Conservation (phyloP, 2,797 vertebrate genomes). For the Linurgus olivaceus region DNA sequence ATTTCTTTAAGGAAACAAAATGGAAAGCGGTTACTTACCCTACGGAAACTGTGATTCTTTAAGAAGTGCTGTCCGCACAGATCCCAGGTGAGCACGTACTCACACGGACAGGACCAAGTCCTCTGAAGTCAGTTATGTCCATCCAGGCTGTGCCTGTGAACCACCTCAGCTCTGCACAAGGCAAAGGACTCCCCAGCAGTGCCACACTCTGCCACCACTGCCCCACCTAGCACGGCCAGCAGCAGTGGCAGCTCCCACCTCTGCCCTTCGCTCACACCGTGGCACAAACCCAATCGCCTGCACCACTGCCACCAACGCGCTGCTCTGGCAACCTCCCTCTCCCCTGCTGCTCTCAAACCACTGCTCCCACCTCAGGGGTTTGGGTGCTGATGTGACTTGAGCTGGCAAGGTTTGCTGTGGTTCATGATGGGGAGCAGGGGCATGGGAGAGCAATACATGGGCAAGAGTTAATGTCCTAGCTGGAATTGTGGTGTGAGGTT, state of each 20-base stretch:
- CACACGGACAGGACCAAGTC: constrained; percentile 10
- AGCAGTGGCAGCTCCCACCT: background rate
- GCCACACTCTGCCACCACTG: accelerated
- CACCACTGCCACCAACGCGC: accelerated
- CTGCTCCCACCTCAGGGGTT: background rate
- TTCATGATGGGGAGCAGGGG: background rate
- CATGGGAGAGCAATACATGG: accelerated
- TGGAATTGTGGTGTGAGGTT: accelerated
- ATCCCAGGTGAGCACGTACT: constrained; percentile 34
- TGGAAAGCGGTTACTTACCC: constrained; percentile 33
- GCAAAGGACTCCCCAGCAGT: background rate
- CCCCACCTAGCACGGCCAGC: accelerated
- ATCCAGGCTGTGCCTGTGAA: constrained; percentile 31
- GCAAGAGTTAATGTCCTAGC: background rate
- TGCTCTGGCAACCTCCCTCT: background rate
- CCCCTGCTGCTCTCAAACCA: background rate
- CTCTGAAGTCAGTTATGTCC: constrained; percentile 26
- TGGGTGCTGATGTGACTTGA: background rate
- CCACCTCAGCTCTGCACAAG: background rate
- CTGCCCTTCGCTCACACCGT: accelerated
- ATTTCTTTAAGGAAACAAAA: constrained; percentile 29
- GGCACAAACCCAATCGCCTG: accelerated
- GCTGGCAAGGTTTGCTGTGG: background rate
- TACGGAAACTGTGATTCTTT: constrained; percentile 5
- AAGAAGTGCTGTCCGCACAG: constrained; percentile 32